Base-by-base conservation (phyloP, 2,888 invertebrate genomes). In the Acrobasis consociella region DNA sequence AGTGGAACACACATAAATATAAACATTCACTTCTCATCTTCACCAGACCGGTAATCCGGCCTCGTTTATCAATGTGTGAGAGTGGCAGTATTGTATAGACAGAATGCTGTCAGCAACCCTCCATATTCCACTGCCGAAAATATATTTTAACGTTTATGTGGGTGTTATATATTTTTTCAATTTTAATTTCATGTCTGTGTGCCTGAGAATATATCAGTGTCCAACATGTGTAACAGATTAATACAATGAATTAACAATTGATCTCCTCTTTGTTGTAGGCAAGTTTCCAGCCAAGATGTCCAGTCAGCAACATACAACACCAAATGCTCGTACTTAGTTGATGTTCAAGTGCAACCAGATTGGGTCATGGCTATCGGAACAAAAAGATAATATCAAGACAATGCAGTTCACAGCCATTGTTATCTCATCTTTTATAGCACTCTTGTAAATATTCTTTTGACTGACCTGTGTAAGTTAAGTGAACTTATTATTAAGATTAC, bases 341-440 rank as follows among this genome's bases (percentile, higher is more conserved):
- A 91, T 83, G 87, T 93, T 0, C 86, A 91, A 81, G 89, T 93
- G 10, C 88, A 89, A 67, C 89, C 92, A 31, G 87, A 93, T 65
- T 93, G 93, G 93, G 83, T 93, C 65, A 89, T 92, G 5, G 93
- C 92, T 49, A 91, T 93, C 67, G 93, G 93, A 55, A 84, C 90
- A 13, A 90, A 86, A 69, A 86, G 85, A 87, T 90, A 79, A 77
- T 66, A 50, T n/a, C 58, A 11, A 39, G 8, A 39, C 9, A 9
- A 2, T 1, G 46, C 5, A 13, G 1, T 7, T 46, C 3, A n/a
- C 5, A 46, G 46, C 2, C n/a, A 13, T 42, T 42, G 11, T 11
- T 46, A 46, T 46, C n/a, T 46, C 46, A 46, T 0, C 46, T 46
- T 13, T 46, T 13, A 13, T 46, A n/a, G n/a, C 46, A 13, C 13